Conservation (phyloP, 2,113 vertebrate genomes). For the Probosciger aterrimus region DNA sequence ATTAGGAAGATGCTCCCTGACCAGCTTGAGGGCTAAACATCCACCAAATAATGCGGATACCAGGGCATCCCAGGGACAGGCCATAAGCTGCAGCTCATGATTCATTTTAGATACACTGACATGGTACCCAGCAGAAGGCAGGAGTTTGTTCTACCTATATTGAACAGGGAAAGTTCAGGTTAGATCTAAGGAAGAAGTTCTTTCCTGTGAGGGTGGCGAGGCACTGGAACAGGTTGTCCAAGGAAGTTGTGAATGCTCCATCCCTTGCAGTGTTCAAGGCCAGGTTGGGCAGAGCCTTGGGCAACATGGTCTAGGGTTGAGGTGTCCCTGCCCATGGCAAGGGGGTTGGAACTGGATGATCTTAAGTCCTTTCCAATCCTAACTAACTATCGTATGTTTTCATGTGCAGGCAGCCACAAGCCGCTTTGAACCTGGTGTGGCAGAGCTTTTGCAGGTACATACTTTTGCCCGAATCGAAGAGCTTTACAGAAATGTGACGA, state of each 20-base stretch:
- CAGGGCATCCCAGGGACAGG: neutral
- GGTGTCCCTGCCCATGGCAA: neutral
- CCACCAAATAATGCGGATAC: neutral
- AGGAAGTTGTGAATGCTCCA: neutral
- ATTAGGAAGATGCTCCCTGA: neutral
- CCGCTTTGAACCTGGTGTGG: neutral
- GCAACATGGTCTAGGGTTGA: neutral
- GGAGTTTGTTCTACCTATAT: neutral
- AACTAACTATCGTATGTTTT: neutral
- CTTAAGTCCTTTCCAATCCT: neutral
- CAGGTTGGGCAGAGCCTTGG: neutral
- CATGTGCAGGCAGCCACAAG: neutral
- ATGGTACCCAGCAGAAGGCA: neutral
- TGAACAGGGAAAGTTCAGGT: neutral
- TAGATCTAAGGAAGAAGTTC: neutral
- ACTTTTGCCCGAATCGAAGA: neutral
- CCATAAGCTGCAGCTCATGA: neutral
- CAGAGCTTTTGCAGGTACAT: neutral
- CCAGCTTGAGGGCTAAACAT: neutral
- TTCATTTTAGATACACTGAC: neutral
- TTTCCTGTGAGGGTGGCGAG: neutral
- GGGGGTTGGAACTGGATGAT: neutral
- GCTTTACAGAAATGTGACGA: neutral
- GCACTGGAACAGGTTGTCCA: neutral
- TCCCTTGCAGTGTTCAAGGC: neutral